Percentiles rank a stretch among this genome's conserved stretches.
Evolutionary conservation across 2,113 vertebrate genomes (phyloP).

Genomic region (Glaucomys volans): DNA sequence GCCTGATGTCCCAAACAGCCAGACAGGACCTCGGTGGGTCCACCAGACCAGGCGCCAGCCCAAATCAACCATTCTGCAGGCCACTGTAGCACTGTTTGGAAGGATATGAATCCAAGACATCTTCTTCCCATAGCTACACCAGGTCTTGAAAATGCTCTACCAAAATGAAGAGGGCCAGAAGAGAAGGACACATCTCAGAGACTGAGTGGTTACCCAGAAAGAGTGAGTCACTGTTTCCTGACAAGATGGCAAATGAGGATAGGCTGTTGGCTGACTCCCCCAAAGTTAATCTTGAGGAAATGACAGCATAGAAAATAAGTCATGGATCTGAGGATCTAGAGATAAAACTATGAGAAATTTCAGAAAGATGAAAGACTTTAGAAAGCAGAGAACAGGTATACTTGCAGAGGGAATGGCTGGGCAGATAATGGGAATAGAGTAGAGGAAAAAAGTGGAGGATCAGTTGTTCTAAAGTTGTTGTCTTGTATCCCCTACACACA

Average conservation of each 20-base stretch:
- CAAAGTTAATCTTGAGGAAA: slow-evolving; percentile 18
- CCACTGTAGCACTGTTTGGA: not conserved
- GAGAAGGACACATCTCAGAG: not conserved
- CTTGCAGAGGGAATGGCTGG: not conserved
- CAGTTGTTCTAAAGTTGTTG: not conserved
- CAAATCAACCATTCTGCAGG: not conserved
- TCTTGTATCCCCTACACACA: not conserved
- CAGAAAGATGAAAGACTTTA: not conserved
- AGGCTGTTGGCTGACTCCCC: not conserved
- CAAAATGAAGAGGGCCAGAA: not conserved
- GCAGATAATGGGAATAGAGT: not conserved
- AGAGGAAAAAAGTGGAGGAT: not conserved
- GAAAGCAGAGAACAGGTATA: not conserved
- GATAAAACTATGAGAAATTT: not conserved
- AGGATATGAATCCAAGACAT: not conserved
- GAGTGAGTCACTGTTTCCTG: not conserved
- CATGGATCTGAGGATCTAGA: not conserved
- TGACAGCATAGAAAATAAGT: not conserved
- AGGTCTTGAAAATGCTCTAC: not conserved
- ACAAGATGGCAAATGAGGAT: not conserved
- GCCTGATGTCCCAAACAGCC: not conserved
- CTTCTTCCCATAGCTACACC: not conserved
- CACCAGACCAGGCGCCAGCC: too few species aligned
- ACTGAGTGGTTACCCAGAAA: not conserved
- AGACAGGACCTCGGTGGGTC: not conserved